Conservation (phyloP, 2,888 invertebrate species). For the Tetheella fluctuosa region DNA sequence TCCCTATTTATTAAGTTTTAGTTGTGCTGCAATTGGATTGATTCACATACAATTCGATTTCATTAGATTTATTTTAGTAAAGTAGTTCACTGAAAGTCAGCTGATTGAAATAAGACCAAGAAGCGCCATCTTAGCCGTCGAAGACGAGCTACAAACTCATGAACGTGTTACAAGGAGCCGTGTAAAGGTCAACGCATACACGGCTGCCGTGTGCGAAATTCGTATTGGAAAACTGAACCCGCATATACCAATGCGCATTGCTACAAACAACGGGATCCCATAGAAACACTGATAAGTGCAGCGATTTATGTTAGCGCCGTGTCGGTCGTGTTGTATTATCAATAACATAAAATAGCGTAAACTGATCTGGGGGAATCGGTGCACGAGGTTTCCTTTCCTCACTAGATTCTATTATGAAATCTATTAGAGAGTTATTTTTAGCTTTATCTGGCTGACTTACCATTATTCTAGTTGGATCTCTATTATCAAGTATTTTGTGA, state of each 20-base stretch:
- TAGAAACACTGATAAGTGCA: slow-evolving; percentile 44
- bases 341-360: slow-evolving; percentile 51
- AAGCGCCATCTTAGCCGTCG: slow-evolving; percentile 45
- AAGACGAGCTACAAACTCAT: slow-evolving; percentile 27
- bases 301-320: slow-evolving; percentile 48
- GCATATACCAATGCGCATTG: slow-evolving; percentile 27
- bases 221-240: slow-evolving; percentile 47
- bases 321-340: slow-evolving; percentile 52
- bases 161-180: slow-evolving; percentile 56
- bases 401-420: slow-evolving; percentile 7
- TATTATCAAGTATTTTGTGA: too few relatives aligned
- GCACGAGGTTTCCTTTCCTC: slow-evolving; percentile 5
- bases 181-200: slow-evolving; percentile 62
- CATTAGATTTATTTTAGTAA: not conserved
- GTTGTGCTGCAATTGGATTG: not conserved
- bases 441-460: not conserved
- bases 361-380: slow-evolving; percentile 36
- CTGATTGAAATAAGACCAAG: slow-evolving; percentile 15
- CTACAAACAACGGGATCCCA: slow-evolving; percentile 47
- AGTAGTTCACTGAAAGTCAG: not conserved
- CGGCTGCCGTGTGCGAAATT: slow-evolving; percentile 61
- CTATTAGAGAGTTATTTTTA: slow-evolving; percentile 4
- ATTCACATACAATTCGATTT: not conserved
- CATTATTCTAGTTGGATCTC: too few relatives aligned
- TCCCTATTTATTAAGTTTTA: too few relatives aligned